Conservation (phyloP, 2,113 vertebrate species). For the Cyanoramphus novaezelandiae region DNA sequence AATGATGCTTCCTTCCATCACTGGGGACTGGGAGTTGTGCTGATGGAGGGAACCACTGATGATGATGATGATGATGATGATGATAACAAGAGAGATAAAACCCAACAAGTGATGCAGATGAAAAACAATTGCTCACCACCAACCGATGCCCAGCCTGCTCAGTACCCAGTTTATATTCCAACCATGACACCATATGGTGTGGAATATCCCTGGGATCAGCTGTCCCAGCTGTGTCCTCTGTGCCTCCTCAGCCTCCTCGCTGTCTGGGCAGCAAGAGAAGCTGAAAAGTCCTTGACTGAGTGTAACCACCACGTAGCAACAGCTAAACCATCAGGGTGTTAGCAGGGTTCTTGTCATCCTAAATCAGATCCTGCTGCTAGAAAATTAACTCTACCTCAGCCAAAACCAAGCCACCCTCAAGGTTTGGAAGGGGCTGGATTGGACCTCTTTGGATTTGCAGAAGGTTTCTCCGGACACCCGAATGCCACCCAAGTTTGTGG, state of each 20-base stretch:
- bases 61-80: too few relatives aligned
- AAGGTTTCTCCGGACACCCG: conserved; percentile 91
- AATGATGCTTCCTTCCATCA: background rate
- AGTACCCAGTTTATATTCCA: background rate
- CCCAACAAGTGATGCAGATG: background rate
- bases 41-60: background rate
- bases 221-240: background rate
- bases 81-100: background rate
- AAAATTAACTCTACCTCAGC: background rate
- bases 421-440: background rate
- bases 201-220: background rate
- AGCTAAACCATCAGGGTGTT: background rate
- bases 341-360: background rate
- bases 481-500: conserved; percentile 88
- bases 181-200: background rate
- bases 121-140: background rate
- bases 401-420: background rate
- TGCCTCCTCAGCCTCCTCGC: background rate
- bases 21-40: background rate
- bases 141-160: background rate
- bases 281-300: background rate
- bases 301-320: background rate
- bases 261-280: background rate
- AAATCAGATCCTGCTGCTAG: background rate
- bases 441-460: conserved; percentile 59